Evolutionary conservation across 1,140 invertebrate genomes (phyloP).

Genomic region (Chlorops oryzae): DNA sequence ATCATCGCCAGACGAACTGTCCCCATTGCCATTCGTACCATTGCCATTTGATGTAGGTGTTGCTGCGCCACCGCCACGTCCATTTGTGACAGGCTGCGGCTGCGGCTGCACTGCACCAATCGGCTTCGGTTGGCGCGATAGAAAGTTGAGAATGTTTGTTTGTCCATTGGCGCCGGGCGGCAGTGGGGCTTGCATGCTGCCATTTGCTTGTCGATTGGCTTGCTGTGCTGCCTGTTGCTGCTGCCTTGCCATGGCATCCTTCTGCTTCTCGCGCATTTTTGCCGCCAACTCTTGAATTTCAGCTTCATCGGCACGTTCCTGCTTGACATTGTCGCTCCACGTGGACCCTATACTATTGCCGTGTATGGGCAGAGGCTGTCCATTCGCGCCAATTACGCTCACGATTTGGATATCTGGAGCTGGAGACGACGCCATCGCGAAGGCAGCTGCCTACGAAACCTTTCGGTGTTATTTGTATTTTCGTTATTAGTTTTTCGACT

Average conservation of each 20-base stretch:
- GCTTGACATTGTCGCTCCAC: constrained; percentile 56
- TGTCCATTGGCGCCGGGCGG: constrained; percentile 48
- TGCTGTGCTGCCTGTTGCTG: constrained; percentile 40
- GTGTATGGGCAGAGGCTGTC: constrained; percentile 34
- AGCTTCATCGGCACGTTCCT: constrained; percentile 75
- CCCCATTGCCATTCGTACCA: constrained; percentile 11
- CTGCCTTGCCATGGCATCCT: constrained; percentile 57
- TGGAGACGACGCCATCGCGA: too few species aligned
- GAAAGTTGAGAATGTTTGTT: constrained; percentile 57
- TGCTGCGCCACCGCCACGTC: constrained; percentile 23
- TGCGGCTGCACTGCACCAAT: constrained; percentile 42
- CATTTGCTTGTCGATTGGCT: constrained; percentile 39
- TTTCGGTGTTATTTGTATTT: too few species aligned
- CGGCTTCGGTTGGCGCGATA: constrained; percentile 49
- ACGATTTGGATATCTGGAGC: constrained; percentile 38
- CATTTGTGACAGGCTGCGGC: too few species aligned
- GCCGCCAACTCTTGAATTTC: constrained; percentile 78
- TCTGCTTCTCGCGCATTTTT: constrained; percentile 80
- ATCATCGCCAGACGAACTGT: background rate
- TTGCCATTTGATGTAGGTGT: constrained; percentile 30
- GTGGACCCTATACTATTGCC: constrained; percentile 33
- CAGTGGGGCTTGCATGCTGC: constrained; percentile 21
- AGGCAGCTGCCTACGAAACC: too few species aligned
- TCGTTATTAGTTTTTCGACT: constrained; percentile 6
- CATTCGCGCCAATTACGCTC: constrained; percentile 38